Conservation (phyloP, 2,888 invertebrate species). For the Drosophila pegasa region DNA sequence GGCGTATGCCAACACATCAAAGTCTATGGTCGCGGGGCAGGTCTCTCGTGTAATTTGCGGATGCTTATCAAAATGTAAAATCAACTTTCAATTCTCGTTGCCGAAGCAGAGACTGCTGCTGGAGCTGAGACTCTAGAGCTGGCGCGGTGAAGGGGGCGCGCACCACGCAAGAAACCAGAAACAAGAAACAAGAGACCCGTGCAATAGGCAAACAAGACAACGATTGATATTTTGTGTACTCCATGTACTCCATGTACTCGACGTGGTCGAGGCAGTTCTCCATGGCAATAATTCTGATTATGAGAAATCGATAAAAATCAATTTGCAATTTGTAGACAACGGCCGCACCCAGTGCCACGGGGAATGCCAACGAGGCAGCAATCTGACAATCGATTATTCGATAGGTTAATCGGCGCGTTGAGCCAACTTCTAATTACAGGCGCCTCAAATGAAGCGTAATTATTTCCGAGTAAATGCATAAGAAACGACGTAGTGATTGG, state of each 20-base stretch:
- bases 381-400: slow-evolving; percentile 46
- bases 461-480: slow-evolving; percentile 37
- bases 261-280: slow-evolving; percentile 35
- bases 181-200: slow-evolving; percentile 63
- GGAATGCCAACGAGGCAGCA: slow-evolving; percentile 7
- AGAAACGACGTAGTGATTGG: slow-evolving; percentile 51
- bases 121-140: not conserved
- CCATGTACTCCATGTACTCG: slow-evolving; percentile 15
- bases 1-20: slow-evolving; percentile 78
- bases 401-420: slow-evolving; percentile 43
- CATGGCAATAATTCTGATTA: slow-evolving; percentile 71
- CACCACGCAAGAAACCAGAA: slow-evolving; percentile 33
- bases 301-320: slow-evolving; percentile 78
- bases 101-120: not conserved
- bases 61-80: slow-evolving; percentile 77
- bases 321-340: slow-evolving; percentile 75
- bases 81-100: slow-evolving; percentile 74
- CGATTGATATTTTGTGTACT: slow-evolving; percentile 75
- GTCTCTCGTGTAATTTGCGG: slow-evolving; percentile 75
- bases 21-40: slow-evolving; percentile 57
- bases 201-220: slow-evolving; percentile 69
- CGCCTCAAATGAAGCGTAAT: slow-evolving; percentile 57
- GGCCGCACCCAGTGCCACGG: slow-evolving; percentile 52
- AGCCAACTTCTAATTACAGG: slow-evolving; percentile 65
- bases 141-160: not conserved